Evolutionary conservation across 2,797 vertebrate genomes (phyloP), one percentile per base, ranked within the genome.

Genomic region (Chrosomus eos): DNA sequence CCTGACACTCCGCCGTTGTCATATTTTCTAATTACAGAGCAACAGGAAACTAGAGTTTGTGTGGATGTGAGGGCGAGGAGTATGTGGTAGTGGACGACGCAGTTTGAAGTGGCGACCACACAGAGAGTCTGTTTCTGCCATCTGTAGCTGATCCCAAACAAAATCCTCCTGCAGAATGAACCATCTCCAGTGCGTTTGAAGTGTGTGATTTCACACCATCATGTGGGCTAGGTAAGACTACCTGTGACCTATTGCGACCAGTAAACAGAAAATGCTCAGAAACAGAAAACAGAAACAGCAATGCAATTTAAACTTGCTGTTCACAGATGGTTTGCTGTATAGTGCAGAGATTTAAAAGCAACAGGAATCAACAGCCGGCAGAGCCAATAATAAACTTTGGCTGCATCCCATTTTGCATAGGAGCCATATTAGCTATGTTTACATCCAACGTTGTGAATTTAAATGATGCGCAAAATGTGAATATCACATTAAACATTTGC

Each of bases 21-120:
- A 64, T 76, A 84, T 77, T 81, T 83, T 81, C 36, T 58, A 40
- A 74, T 81, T 81, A 80, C 38, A 40, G 19, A 76, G 36, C 36
- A 40, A 74, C 26, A 36, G 60, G 40, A 66, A 79, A 60, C 31
- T 7, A 26, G 19, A 67, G 33, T 77, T 45, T 31, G 36, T 76
- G 26, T 58, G 2, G 64, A 45, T 8, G 36, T 60, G n/a, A 45
- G 33, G 38, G 26, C 3, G 10, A 79, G 26, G 45, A 67, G 4
- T 80, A 16, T 67, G 28, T 53, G 55, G 18, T 31, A 28, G 38
- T 45, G n/a, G 38, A 62, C 3, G 2, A 62, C 7, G n/a, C 60
- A 62, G 58, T 62, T 14, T 16, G 26, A 62, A 62, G 13, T 31
- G 26, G 26, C n/a, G 75, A 66, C 26, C 38, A 4, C 33, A 60